Evolutionary conservation across 2,888 invertebrate species (phyloP).

Genomic region (Calameuta filiformis): DNA sequence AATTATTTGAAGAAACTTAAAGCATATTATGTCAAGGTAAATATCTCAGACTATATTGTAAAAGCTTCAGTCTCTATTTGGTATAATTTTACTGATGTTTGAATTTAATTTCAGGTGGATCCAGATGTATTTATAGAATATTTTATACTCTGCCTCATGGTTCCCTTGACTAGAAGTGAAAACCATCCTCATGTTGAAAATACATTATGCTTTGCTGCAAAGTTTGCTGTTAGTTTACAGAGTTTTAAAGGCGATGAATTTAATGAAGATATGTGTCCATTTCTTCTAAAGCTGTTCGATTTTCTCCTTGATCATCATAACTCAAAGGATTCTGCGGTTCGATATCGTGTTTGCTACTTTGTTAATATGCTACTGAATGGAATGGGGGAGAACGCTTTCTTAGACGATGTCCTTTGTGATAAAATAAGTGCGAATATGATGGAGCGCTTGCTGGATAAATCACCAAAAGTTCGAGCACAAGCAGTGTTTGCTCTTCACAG

Average conservation of each 20-base stretch:
- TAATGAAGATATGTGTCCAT: conserved; percentile 67
- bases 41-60: not conserved
- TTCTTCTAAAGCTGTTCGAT: conserved; percentile 72
- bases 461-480: conserved; percentile 81
- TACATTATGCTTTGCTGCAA: conserved; percentile 77
- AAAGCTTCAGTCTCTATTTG: not conserved
- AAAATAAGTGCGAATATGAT: conserved; percentile 78
- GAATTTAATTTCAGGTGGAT: conserved; percentile 65
- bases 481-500: conserved; percentile 83
- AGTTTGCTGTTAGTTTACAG: conserved; percentile 74
- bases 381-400: conserved; percentile 79
- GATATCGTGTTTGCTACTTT: conserved; percentile 83
- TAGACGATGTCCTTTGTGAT: conserved; percentile 82
- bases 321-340: conserved; percentile 69
- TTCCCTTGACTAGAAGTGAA: conserved; percentile 75
- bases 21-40: conserved; percentile 74
- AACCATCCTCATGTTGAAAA: conserved; percentile 77
- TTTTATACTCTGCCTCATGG: conserved; percentile 74
- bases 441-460: conserved; percentile 76
- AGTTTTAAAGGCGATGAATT: conserved; percentile 26
- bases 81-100: conserved; percentile 6
- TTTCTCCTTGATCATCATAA: conserved; percentile 71
- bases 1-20: conserved; percentile 73
- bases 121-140: conserved; percentile 72
- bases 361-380: conserved; percentile 80